phyloP scores from a whole-genome alignment of 1,140 invertebrate species.

The Muscidifurax raptorellus region DNA sequence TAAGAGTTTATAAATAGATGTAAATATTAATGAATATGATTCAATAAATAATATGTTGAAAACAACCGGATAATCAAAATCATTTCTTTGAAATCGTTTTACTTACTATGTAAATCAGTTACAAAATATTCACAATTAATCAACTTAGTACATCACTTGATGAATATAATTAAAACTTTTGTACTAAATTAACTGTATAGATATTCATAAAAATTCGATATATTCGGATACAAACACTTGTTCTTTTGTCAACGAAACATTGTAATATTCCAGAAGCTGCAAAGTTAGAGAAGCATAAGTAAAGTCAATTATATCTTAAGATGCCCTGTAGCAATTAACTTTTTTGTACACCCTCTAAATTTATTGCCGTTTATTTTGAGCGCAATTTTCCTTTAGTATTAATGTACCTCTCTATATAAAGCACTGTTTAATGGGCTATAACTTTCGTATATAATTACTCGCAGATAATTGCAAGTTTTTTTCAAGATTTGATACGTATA shows the following conservation, averaged over 20 bases:
- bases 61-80: too few relatives aligned
- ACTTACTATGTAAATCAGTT: background rate
- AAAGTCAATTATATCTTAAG: background rate
- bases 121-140: background rate
- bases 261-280: background rate
- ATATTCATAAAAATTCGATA: background rate
- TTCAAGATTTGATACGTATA: background rate
- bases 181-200: too few relatives aligned
- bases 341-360: constrained; percentile 4
- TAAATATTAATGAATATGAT: too few relatives aligned
- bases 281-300: background rate
- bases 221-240: background rate
- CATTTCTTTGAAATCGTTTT: background rate
- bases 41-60: too few relatives aligned
- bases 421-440: background rate
- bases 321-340: background rate
- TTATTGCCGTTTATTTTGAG: background rate
- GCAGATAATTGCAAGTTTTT: constrained; percentile 7
- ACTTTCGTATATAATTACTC: constrained; percentile 1
- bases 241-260: background rate
- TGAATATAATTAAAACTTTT: background rate
- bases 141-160: background rate
- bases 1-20: too few relatives aligned
- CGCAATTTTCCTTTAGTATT: constrained; percentile 10
- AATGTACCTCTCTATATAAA: background rate